Evolutionary conservation across 2,888 invertebrate species (phyloP), one percentile per base, ranked within the genome.

Genomic region (Helicoverpa assulta): DNA sequence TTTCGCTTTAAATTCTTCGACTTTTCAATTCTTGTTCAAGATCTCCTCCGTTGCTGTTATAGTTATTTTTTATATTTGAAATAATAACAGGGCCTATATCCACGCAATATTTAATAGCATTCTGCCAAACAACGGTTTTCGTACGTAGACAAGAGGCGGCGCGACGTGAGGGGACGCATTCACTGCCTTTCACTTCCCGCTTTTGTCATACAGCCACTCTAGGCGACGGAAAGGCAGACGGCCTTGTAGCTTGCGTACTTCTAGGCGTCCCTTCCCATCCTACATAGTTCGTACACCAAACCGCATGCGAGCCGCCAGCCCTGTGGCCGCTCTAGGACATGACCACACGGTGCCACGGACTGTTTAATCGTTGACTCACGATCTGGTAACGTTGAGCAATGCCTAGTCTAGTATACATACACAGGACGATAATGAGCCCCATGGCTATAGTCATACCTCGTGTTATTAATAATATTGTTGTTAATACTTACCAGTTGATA

Each of bases 171-270:
- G 93, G 93, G 91, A 92, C 94, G 91, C 94, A 94, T 95, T 95
- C 95, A 93, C 95, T 92, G 92, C 95, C 95, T 95, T 95, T 95
- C 95, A 95, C 95, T 95, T 95, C 95, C 95, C 94, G 94, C 93
- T 95, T 94, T 95, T 95, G 94, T 95, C 92, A 91, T 90, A 89
- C 89, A 89, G 89, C 89, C 92, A 92, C 91, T 93, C 90, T 92
- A 91, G 90, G 91, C 92, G 86, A 87, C 93, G 90, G 93, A 93
- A 94, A 93, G 93, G 94, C 94, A 91, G 92, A 90, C 93, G 94
- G 93, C 95, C 95, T 95, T 95, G 95, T 92, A 86, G 84, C 89
- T 90, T 86, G 91, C 89, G 88, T 89, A 90, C 93, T 93, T 89
- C 89, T 91, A 90, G 90, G 87, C 90, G 90, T 92, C 92, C 94